These are phyloP conservation scores for Hepsetus odoe DNA, from an alignment of 2,113 vertebrate species.

Conservation along the genomic window DNA sequence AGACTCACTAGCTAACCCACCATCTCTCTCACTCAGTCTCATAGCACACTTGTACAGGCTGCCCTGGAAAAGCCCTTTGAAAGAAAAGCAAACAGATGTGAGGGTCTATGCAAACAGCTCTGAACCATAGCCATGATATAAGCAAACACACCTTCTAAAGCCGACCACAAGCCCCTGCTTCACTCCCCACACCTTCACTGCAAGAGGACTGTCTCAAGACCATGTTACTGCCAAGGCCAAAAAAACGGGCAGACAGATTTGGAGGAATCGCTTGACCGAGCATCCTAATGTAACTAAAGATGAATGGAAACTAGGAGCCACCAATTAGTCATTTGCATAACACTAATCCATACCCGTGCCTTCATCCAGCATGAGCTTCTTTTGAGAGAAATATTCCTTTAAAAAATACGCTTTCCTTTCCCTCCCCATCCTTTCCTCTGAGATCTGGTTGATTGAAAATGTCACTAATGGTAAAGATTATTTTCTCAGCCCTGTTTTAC, in stretches of 20 bases:
- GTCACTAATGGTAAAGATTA: slow-evolving; percentile 18
- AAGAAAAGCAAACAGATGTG: slow-evolving; percentile 48
- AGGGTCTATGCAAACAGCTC: slow-evolving; percentile 47
- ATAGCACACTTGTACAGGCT: slow-evolving; percentile 1
- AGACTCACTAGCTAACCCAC: too few species aligned
- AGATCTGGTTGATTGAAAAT: slow-evolving; percentile 17
- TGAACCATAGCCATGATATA: slow-evolving; percentile 37
- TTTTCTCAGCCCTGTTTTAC: slow-evolving; percentile 13
- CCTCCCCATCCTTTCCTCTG: background rate
- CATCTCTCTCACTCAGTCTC: background rate
- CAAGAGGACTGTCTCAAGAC: background rate
- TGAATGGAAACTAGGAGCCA: background rate
- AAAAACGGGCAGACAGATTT: background rate
- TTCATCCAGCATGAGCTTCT: background rate
- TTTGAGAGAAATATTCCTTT: background rate
- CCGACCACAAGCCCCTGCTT: slow-evolving; percentile 28
- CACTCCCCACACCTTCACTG: background rate
- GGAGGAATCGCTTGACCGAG: background rate
- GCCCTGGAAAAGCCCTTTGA: slow-evolving; percentile 37
- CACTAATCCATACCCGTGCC: background rate
- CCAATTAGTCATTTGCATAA: background rate
- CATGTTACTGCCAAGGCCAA: slow-evolving; percentile 1
- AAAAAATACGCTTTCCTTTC: background rate
- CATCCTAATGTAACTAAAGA: background rate
- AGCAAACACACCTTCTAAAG: slow-evolving; percentile 49